Evolutionary conservation across 2,113 vertebrate species (phyloP), one percentile per base, ranked within the genome.

Genomic region (Deroptyus accipitrinus): DNA sequence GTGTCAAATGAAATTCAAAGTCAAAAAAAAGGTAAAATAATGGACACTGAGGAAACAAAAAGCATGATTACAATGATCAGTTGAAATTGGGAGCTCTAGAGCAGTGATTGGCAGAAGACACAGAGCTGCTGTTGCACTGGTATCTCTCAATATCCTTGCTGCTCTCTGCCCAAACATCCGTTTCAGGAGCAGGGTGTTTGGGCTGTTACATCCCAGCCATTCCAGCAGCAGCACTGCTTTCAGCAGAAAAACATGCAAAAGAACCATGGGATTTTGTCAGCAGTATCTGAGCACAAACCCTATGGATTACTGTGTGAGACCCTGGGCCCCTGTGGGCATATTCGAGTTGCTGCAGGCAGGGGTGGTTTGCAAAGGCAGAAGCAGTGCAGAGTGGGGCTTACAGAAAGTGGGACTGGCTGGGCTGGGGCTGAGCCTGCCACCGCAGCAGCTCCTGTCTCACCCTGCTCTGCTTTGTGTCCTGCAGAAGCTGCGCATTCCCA

Each of bases 401-500:
- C 16, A 42, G 63, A 37, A 57, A 31, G 2, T n/a, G 52, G 41
- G 54, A 5, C 33, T 78, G 39, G 42, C 49, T 9, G 25, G 46
- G 17, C 28, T 86, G 75, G 31, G 41, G 39, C 79, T 70, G 68
- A 1, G 1, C 19, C 69, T 72, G 55, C 66, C 37, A 4, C 20
- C 17, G 68, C 62, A 55, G 68, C 83, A 64, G 75, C 59, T 92
- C 37, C 31, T 63, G n/a, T 61, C 80, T 91, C 74, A 94, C 27
- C 15, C 46, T 39, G 22, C 81, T 82, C 62, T 80, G 87, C 91
- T 92, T n/a, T 35, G 28, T 95, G 86, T 86, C 83, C 94, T 87
- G 33, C 94, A 99, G 99, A 99, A 98, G 98, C 98, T 98, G 81
- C 94, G 94, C 27, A 92, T 99, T 51, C 99, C 98, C 0, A 92